phyloP scores from a whole-genome alignment of 2,888 invertebrate species.

The Spisula solida region DNA sequence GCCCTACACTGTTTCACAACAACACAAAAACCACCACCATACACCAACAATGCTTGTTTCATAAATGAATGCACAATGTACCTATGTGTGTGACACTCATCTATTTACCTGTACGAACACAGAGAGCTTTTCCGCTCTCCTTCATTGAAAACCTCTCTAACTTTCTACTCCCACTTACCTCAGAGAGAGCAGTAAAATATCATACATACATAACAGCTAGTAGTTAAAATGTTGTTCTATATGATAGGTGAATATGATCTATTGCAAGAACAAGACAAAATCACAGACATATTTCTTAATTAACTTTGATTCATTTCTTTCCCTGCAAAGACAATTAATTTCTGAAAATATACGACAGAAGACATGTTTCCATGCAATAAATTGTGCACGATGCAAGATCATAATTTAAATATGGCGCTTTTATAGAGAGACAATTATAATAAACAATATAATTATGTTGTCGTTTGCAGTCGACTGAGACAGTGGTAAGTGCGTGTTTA shows the following conservation, averaged over 20 bases:
- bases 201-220: neutral
- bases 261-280: neutral
- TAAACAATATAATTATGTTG: too few relatives aligned
- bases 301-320: neutral
- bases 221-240: neutral
- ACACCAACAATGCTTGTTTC: slow-evolving; percentile 10
- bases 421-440: too few relatives aligned
- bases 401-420: too few relatives aligned
- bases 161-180: neutral
- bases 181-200: neutral
- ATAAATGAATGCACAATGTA: neutral
- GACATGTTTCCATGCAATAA: too few relatives aligned
- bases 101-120: neutral
- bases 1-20: neutral
- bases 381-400: too few relatives aligned
- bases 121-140: neutral
- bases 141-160: too few relatives aligned
- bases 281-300: slow-evolving; percentile 5
- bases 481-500: too few relatives aligned
- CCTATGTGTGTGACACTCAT: neutral
- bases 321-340: neutral
- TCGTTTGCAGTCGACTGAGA: too few relatives aligned
- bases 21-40: slow-evolving; percentile 6
- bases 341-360: too few relatives aligned
- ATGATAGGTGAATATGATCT: neutral